Evolutionary conservation across 2,797 vertebrate species (phyloP).

Genomic region (Sus cebifrons): DNA sequence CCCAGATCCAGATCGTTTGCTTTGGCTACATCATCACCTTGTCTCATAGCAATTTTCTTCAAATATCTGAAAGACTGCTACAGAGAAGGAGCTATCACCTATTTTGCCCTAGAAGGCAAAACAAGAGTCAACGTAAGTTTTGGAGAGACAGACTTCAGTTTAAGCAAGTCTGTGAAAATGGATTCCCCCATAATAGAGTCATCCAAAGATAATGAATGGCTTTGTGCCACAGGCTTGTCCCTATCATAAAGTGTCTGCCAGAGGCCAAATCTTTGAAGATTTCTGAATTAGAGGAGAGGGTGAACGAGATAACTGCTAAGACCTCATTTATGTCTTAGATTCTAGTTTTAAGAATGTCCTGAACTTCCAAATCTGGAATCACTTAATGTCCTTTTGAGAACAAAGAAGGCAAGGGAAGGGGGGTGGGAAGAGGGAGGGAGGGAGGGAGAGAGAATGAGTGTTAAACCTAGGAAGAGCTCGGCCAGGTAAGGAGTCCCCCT

Average conservation of each 20-base stretch:
- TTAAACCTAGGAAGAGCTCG: neutral
- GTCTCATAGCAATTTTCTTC: neutral
- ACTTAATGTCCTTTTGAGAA: neutral
- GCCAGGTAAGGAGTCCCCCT: neutral
- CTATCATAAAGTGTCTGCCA: neutral
- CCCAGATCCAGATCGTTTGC: neutral
- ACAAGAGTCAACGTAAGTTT: neutral
- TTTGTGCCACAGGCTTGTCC: neutral
- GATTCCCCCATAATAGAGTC: neutral
- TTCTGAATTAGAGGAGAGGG: neutral
- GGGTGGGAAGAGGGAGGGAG: too few relatives aligned
- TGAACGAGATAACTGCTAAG: neutral
- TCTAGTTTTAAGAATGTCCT: slow-evolving; percentile 28
- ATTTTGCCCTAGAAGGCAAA: neutral
- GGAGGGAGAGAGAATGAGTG: neutral
- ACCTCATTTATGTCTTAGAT: neutral
- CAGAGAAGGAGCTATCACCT: neutral
- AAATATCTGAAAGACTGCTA: neutral
- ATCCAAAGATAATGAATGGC: neutral
- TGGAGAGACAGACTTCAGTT: neutral
- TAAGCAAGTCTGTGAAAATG: neutral
- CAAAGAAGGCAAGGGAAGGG: neutral
- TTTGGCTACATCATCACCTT: neutral
- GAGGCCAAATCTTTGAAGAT: neutral
- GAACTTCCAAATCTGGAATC: slow-evolving; percentile 20